Evolutionary conservation across 2,113 vertebrate species (phyloP).

Genomic region (Indicator maculatus): DNA sequence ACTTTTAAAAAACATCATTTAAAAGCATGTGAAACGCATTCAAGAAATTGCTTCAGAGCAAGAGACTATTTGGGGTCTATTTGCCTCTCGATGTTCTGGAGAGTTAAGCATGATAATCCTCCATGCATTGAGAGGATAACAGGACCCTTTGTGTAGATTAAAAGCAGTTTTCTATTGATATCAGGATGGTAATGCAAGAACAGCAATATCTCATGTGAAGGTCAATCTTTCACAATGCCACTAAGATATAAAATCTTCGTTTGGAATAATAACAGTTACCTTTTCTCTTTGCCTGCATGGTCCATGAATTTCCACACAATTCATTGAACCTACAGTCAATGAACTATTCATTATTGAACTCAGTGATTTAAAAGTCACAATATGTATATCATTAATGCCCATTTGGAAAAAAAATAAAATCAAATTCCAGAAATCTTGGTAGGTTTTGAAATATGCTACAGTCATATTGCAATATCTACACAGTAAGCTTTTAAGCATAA

Average conservation of each 20-base stretch:
- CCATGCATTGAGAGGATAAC: constrained; percentile 69
- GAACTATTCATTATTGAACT: constrained; percentile 70
- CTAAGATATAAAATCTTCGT: constrained; percentile 78
- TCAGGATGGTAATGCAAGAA: constrained; percentile 67
- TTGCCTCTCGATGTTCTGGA: constrained; percentile 43
- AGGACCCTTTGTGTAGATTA: constrained; percentile 70
- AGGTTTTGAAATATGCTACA: neutral
- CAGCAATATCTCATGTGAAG: constrained; percentile 73
- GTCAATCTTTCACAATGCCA: constrained; percentile 78
- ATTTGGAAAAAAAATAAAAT: neutral
- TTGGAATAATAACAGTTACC: constrained; percentile 80
- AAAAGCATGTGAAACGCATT: neutral
- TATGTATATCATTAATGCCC: constrained; percentile 62
- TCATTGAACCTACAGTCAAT: constrained; percentile 74
- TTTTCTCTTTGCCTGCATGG: constrained; percentile 71
- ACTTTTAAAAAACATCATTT: neutral
- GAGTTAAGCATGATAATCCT: constrained; percentile 67
- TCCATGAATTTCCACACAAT: constrained; percentile 76
- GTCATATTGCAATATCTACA: neutral
- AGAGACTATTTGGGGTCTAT: constrained; percentile 1
- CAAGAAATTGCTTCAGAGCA: constrained; percentile 40
- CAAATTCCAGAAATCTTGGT: neutral
- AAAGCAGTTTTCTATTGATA: constrained; percentile 77
- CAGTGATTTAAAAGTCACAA: constrained; percentile 69
- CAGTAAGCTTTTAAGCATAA: neutral